These are phyloP conservation scores for Myrmophylax atrothorax DNA, from an alignment of 2,113 vertebrate species.

Conservation along the genomic window DNA sequence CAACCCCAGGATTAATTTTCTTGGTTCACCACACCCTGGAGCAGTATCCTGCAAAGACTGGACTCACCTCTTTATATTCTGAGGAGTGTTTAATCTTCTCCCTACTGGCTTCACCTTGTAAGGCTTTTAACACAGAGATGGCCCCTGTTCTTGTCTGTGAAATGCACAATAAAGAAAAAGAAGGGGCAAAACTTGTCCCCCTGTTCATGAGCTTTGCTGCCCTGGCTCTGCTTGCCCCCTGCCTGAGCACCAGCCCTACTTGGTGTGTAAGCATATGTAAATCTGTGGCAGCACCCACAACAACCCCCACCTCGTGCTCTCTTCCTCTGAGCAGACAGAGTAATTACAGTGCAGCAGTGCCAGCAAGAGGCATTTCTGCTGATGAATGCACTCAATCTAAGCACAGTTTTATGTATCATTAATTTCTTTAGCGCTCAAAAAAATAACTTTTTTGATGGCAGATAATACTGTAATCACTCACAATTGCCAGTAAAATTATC, in stretches of 20 bases:
- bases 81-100: background rate
- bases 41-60: background rate
- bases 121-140: background rate
- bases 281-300: constrained; percentile 42
- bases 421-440: constrained; percentile 82
- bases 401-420: constrained; percentile 89
- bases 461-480: constrained; percentile 97
- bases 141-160: background rate
- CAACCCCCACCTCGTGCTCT: constrained; percentile 61
- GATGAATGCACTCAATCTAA: constrained; percentile 81
- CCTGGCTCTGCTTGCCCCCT: background rate
- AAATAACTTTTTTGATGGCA: constrained; percentile 84
- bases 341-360: constrained; percentile 82
- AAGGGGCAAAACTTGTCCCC: background rate
- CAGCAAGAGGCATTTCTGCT: constrained; percentile 78
- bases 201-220: background rate
- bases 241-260: background rate
- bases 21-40: background rate
- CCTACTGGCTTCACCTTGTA: background rate
- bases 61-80: background rate
- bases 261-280: constrained; percentile 76
- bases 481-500: constrained; percentile 85
- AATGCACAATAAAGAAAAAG: background rate
- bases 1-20: background rate
- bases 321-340: constrained; percentile 67